Evolutionary conservation across 2,797 vertebrate genomes (phyloP).

Genomic region (Microctenopoma steveboyesi): DNA sequence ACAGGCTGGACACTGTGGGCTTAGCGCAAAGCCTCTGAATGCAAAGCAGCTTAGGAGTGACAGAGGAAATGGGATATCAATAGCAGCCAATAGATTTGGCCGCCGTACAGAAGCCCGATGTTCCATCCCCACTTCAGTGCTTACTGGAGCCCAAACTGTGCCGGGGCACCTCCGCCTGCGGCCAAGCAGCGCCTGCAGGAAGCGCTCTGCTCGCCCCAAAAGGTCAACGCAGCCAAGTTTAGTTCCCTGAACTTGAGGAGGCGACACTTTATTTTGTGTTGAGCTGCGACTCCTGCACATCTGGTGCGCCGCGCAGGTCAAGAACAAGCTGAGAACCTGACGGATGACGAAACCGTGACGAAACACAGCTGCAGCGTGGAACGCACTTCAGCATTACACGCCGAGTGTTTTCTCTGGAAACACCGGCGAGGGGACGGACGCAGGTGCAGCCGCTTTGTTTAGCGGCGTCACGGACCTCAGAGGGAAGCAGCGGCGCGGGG

Average conservation of each 20-base stretch:
- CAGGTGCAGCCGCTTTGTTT: conserved; percentile 13
- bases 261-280: background rate
- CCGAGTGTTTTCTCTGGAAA: conserved; percentile 15
- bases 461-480: conserved; percentile 8
- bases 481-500: conserved; percentile 5
- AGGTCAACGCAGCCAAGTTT: conserved; percentile 15
- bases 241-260: conserved; percentile 22
- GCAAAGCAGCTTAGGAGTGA: conserved; percentile 76
- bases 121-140: conserved; percentile 48
- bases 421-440: background rate
- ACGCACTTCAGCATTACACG: conserved; percentile 4
- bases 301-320: conserved; percentile 7
- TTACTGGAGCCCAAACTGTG: conserved; percentile 49
- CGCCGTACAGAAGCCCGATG: conserved; percentile 53
- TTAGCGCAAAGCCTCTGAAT: conserved; percentile 72
- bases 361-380: conserved; percentile 15
- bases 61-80: conserved; percentile 78
- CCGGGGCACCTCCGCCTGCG: conserved; percentile 20
- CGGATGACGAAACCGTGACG: background rate
- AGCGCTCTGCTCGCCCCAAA: conserved; percentile 12
- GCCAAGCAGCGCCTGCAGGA: conserved; percentile 23
- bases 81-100: conserved; percentile 76
- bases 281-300: conserved; percentile 19
- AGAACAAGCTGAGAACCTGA: conserved; percentile 6
- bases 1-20: conserved; percentile 61